Conservation (phyloP, 2,888 invertebrate species). For the Caenorhabditis sulstoni region DNA sequence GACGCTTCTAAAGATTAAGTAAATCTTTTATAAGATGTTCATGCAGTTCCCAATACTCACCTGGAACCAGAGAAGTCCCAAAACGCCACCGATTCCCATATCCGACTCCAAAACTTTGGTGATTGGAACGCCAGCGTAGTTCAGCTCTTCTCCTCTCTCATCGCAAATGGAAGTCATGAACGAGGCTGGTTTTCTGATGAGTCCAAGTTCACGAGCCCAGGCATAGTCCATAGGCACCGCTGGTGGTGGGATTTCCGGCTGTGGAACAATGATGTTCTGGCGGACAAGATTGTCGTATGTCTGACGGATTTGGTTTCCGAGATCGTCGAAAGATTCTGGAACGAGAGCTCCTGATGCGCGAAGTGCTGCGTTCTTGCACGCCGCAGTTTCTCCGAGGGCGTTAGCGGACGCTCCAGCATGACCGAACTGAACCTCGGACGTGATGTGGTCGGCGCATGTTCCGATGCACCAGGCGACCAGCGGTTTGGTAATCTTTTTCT, state of each 20-base stretch:
- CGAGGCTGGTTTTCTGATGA: slow-evolving; percentile 98
- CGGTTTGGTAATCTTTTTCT: slow-evolving; percentile 89
- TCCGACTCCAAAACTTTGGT: slow-evolving; percentile 90
- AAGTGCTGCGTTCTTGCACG: slow-evolving; percentile 91
- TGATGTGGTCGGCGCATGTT: slow-evolving; percentile 84
- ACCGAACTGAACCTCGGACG: slow-evolving; percentile 91
- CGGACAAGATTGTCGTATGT: slow-evolving; percentile 86
- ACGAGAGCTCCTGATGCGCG: slow-evolving; percentile 90
- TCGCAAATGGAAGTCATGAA: slow-evolving; percentile 99
- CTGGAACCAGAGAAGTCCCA: slow-evolving; percentile 98
- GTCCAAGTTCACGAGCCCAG: slow-evolving; percentile 96
- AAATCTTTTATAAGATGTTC: not conserved
- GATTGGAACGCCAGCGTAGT: slow-evolving; percentile 92
- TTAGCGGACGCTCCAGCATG: slow-evolving; percentile 99
- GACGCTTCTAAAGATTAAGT: slow-evolving; percentile 77
- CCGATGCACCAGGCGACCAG: slow-evolving; percentile 99
- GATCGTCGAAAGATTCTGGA: slow-evolving; percentile 92
- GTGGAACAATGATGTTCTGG: slow-evolving; percentile 88
- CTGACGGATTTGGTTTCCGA: slow-evolving; percentile 85
- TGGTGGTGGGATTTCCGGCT: slow-evolving; percentile 94
- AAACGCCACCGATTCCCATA: slow-evolving; percentile 97
- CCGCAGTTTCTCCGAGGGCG: slow-evolving; percentile 93
- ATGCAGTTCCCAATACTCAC: slow-evolving; percentile 83
- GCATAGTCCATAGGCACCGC: slow-evolving; percentile 99
- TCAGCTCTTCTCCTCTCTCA: slow-evolving; percentile 88